Percentiles rank a stretch among this genome's conserved stretches.
Evolutionary conservation across 1,140 invertebrate species (phyloP).

Genomic region (Dolichoris vasculosae): DNA sequence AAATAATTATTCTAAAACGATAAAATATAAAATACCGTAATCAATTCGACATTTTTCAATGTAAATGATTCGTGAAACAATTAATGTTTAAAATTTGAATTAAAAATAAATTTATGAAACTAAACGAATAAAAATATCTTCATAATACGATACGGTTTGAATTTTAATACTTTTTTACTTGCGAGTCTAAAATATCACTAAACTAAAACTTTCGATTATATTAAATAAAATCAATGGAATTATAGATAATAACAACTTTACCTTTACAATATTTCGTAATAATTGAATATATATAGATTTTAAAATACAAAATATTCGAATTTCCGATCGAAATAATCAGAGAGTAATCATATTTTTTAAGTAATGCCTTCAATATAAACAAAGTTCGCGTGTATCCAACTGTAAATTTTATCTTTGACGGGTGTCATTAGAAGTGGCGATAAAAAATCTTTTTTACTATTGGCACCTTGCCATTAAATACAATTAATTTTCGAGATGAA

Average conservation of each 20-base stretch:
- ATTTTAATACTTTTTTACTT: no score
- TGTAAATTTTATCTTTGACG: conserved; percentile 4
- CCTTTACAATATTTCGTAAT: not conserved
- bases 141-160: no score
- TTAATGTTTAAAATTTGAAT: no score
- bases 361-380: not conserved
- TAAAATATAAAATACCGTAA: no score
- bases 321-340: not conserved
- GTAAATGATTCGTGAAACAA: no score
- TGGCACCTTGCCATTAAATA: conserved; percentile 35
- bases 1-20: no score
- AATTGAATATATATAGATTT: not conserved
- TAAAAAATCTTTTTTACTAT: conserved; percentile 25
- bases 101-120: no score
- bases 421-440: not conserved
- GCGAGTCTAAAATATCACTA: no score
- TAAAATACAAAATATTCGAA: not conserved
- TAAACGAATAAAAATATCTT: no score
- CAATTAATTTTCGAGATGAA: conserved; percentile 43
- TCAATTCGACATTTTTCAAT: no score
- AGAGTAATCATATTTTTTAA: not conserved
- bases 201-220: not conserved
- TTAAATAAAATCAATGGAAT: not conserved
- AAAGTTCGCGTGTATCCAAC: not conserved
- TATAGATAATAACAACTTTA: not conserved